Base-by-base conservation (phyloP, 2,888 invertebrate genomes). In the Drosophila barbarae region DNA sequence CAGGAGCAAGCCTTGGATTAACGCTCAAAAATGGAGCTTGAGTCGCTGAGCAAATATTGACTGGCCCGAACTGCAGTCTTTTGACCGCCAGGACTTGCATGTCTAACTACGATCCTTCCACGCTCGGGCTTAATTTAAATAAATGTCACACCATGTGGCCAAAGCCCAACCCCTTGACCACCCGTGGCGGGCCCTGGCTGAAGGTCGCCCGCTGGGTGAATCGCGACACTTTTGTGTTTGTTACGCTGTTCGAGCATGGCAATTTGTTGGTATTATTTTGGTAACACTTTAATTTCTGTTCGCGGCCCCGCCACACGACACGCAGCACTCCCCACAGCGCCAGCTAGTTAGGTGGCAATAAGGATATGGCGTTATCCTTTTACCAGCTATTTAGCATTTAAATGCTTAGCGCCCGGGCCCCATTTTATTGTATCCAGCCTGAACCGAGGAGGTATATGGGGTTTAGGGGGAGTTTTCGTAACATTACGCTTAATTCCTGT, bases 301-400 rank as follows among this genome's bases (percentile, higher is more conserved):
- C 41, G 56, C 56, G 36, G 36, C 47, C 36, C 54, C 51, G 59
- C 46, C 71, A 58, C 61, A 55, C 50, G 54, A 56, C 64, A 63
- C 59, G 61, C 39, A 55, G 58, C 63, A 42, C 56, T 52, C 44
- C 55, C 36, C 75, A 54, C 57, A 61, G 50, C 49, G 67, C 56
- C 58, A 64, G 67, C 71, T 70, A 70, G 67, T 69, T 75, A 60
- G 66, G 60, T 61, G 73, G 78, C 78, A 84, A 71, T 81, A 71
- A 71, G 84, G 82, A 84, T 80, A 72, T 76, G 65, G 69, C 83
- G 72, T 85, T 85, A 77, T 83, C 84, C 85, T 77, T 85, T 84
- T 85, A 80, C 81, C 81, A 81, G 81, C 83, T 80, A 76, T 84
- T 84, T 84, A 85, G 85, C 80, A 85, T 81, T 85, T 85, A 81